Percentiles rank a stretch among this genome's conserved stretches.
Evolutionary conservation across 2,888 invertebrate species (phyloP).

Genomic region (Xestia sexstrigata): DNA sequence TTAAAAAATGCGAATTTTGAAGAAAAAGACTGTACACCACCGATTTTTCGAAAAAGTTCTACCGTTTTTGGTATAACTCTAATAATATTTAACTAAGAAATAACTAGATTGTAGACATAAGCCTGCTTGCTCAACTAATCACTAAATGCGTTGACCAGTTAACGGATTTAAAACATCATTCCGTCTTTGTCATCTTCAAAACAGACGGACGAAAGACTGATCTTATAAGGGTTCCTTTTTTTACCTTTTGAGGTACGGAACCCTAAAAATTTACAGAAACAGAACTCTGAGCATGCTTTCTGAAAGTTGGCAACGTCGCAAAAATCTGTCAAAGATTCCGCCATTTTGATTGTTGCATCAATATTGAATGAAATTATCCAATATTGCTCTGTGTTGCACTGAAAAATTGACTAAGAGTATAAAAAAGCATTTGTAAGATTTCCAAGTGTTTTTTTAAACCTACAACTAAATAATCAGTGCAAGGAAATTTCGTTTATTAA

Average conservation of each 20-base stretch:
- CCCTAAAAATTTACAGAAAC: too few relatives aligned
- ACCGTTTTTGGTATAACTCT: conserved; percentile 60
- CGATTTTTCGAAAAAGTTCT: conserved; percentile 47
- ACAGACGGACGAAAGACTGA: too few relatives aligned
- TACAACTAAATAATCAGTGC: too few relatives aligned
- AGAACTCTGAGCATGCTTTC: background rate
- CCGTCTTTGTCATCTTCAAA: background rate
- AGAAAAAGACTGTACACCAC: conserved; percentile 61
- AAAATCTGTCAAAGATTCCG: background rate
- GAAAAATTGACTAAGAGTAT: too few relatives aligned
- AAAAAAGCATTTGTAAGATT: too few relatives aligned
- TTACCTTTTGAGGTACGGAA: too few relatives aligned
- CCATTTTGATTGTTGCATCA: too few relatives aligned
- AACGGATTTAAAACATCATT: background rate
- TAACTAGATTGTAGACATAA: conserved; percentile 43
- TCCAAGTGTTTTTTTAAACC: too few relatives aligned
- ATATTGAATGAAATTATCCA: too few relatives aligned
- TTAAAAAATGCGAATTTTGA: conserved; percentile 40
- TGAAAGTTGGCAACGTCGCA: background rate
- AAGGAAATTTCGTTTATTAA: too few relatives aligned
- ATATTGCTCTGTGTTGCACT: too few relatives aligned
- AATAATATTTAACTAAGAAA: conserved; percentile 37
- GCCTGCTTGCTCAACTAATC: background rate
- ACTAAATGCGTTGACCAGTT: background rate
- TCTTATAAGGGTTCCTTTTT: too few relatives aligned